Evolutionary conservation across 2,113 vertebrate species (phyloP).

Genomic region (Boulengeromyrus knoepffleri): DNA sequence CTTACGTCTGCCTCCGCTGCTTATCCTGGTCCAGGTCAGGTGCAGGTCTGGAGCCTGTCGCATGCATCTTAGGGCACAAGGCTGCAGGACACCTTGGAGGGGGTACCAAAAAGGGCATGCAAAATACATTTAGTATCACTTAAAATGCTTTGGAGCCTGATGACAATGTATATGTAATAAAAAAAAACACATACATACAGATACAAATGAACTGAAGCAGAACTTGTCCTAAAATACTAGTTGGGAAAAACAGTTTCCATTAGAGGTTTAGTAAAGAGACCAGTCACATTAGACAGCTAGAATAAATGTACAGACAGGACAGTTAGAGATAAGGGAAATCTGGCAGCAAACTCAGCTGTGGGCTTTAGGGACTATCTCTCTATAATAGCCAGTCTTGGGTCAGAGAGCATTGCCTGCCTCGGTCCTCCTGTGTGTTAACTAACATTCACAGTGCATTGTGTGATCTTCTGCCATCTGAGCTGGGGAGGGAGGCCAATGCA

Average conservation of each 20-base stretch:
- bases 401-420: conserved; percentile 48
- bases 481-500: conserved; percentile 38
- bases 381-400: conserved; percentile 61
- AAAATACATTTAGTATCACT: neutral
- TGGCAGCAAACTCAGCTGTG: conserved; percentile 50
- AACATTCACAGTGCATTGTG: conserved; percentile 51
- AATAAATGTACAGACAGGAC: conserved; percentile 47
- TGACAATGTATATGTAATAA: neutral
- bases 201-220: conserved; percentile 2
- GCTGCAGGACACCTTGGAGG: neutral
- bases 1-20: neutral
- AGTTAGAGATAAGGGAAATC: conserved; percentile 53
- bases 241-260: conserved; percentile 28
- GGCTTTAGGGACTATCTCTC: conserved; percentile 63
- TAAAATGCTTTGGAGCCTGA: neutral
- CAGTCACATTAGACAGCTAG: conserved; percentile 57
- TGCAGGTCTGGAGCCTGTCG: neutral
- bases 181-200: conserved; percentile 3
- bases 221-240: conserved; percentile 7
- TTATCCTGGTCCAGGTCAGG: neutral
- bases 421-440: conserved; percentile 58
- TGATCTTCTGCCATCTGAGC: conserved; percentile 42
- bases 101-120: neutral
- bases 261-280: conserved; percentile 39
- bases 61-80: neutral